A percentile compares a stretch with the other conserved stretches of the same genome.
Evolutionary conservation across 2,797 vertebrate species (phyloP).

Genomic region (Meriones psammophilus): DNA sequence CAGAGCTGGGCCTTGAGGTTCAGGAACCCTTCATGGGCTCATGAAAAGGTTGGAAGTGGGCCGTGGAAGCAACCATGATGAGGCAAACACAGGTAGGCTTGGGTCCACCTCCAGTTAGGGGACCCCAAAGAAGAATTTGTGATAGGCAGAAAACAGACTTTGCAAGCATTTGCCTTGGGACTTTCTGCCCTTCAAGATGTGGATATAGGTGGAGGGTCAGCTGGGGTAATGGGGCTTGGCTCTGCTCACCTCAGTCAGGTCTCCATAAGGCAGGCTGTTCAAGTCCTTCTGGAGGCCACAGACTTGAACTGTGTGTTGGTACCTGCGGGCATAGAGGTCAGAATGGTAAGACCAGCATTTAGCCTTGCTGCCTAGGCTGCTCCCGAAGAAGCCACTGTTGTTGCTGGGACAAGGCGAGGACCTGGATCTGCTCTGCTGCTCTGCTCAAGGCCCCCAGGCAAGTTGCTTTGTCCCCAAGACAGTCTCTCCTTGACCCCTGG

Average conservation of each 20-base stretch:
- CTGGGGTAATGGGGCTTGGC: fast-evolving
- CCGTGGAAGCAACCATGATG: too few relatives aligned
- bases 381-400: fast-evolving
- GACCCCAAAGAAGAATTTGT: not conserved
- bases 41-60: too few relatives aligned
- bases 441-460: not conserved
- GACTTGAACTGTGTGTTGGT: slow-evolving; percentile 86
- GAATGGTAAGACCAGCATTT: not conserved
- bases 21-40: not conserved
- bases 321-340: slow-evolving; percentile 83
- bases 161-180: fast-evolving
- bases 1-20: not conserved
- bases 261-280: slow-evolving; percentile 89
- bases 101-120: not conserved
- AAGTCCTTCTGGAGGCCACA: slow-evolving; percentile 89
- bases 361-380: fast-evolving
- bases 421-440: fast-evolving
- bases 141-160: not conserved
- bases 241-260: slow-evolving; percentile 90
- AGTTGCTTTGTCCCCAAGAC: not conserved
- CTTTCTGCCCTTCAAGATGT: not conserved
- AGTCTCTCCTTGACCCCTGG: not conserved
- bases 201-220: not conserved
- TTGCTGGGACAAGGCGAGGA: fast-evolving
- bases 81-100: not conserved